Evolutionary conservation across 1,140 invertebrate species (phyloP).

Genomic region (Adoxophyes honmai): DNA sequence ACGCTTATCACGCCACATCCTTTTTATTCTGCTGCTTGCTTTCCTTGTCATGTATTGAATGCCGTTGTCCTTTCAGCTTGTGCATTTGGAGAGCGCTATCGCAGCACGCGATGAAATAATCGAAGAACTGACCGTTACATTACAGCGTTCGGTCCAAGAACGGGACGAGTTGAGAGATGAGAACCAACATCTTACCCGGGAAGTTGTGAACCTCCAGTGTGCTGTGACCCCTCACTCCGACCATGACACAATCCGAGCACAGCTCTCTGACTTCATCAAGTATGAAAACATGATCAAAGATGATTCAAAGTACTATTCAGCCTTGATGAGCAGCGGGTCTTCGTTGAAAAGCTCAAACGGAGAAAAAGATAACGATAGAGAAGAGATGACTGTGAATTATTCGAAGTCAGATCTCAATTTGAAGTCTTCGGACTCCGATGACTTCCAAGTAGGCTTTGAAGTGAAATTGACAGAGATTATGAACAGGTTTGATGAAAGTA

Average conservation of each 20-base stretch:
- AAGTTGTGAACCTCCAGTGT: conserved; percentile 80
- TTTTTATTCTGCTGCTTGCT: not conserved
- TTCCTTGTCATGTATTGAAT: conserved; percentile 28
- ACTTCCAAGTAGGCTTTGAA: conserved; percentile 57
- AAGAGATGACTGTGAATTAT: conserved; percentile 65
- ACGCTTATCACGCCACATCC: no score
- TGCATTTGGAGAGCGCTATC: conserved; percentile 80
- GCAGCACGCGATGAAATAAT: conserved; percentile 79
- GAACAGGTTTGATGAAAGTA: conserved; percentile 59
- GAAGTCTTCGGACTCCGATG: conserved; percentile 51
- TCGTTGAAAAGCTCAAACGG: conserved; percentile 55
- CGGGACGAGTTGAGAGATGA: conserved; percentile 79
- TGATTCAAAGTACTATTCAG: conserved; percentile 65
- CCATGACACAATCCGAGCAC: conserved; percentile 66
- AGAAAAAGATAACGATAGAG: conserved; percentile 64
- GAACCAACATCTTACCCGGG: conserved; percentile 78
- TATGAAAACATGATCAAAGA: conserved; percentile 68
- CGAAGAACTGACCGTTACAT: conserved; percentile 78
- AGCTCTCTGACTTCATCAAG: conserved; percentile 67
- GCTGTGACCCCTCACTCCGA: conserved; percentile 66
- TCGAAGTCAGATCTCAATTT: conserved; percentile 57
- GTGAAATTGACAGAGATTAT: conserved; percentile 57
- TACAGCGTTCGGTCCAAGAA: conserved; percentile 79
- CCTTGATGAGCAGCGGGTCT: conserved; percentile 51
- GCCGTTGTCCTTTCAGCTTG: conserved; percentile 76